phyloP scores from a whole-genome alignment of 2,113 vertebrate species.

The Maccullochella peelii region DNA sequence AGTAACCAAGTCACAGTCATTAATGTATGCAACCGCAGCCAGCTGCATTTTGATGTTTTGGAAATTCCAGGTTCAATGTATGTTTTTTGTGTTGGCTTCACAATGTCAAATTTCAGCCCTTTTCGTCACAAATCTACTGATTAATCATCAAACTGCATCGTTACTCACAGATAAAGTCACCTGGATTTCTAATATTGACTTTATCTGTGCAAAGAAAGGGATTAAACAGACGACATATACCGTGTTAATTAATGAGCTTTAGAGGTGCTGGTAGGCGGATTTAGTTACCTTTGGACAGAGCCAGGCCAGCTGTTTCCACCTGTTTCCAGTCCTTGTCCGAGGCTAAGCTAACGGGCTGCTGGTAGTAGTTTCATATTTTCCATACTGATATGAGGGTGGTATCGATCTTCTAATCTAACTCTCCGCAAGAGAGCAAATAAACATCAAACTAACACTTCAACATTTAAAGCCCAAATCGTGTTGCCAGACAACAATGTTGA shows the following conservation, averaged over 20 bases:
- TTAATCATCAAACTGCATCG: too few relatives aligned
- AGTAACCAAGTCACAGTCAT: slow-evolving; percentile 5
- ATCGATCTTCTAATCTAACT: not conserved
- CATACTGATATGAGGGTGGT: not conserved
- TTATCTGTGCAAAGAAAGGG: not conserved
- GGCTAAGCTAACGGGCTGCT: not conserved
- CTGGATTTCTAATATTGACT: not conserved
- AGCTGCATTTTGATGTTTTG: slow-evolving; percentile 10
- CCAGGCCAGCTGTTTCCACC: not conserved
- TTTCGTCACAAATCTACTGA: not conserved
- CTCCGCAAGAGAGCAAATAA: not conserved
- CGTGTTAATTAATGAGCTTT: not conserved
- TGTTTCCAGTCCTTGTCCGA: not conserved
- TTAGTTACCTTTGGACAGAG: not conserved
- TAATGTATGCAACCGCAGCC: not conserved
- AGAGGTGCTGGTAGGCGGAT: not conserved
- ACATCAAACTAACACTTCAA: not conserved
- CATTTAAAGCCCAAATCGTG: too few relatives aligned
- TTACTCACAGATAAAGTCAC: not conserved
- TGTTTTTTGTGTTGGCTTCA: not conserved
- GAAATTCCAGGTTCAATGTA: not conserved
- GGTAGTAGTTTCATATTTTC: not conserved
- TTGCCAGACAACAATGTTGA: too few relatives aligned
- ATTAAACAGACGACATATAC: slow-evolving; percentile 9
- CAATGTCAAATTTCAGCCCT: not conserved